Conservation (phyloP, 2,888 invertebrate species). For the Cosmopolites sordidus region DNA sequence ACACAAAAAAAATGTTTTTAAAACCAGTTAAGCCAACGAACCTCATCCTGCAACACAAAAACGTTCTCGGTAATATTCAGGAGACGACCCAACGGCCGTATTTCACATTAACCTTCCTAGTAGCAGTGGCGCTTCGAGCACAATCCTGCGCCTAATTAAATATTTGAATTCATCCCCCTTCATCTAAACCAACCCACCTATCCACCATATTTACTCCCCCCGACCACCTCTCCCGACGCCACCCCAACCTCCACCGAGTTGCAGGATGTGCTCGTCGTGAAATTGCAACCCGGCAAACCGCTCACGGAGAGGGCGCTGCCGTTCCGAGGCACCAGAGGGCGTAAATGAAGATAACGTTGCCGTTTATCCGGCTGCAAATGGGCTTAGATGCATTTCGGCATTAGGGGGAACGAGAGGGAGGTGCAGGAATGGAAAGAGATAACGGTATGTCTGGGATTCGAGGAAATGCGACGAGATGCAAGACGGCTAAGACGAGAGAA, state of each 20-base stretch:
- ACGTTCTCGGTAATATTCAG: too few species aligned
- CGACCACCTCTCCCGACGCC: neutral
- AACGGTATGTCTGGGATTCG: neutral
- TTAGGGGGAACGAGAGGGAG: slow-evolving; percentile 21
- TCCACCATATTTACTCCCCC: neutral
- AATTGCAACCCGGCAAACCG: neutral
- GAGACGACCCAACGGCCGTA: neutral
- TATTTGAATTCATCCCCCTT: slow-evolving; percentile 32
- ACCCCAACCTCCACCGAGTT: neutral
- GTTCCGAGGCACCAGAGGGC: slow-evolving; percentile 36
- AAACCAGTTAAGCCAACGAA: too few species aligned
- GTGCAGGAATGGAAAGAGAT: neutral
- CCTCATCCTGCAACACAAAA: too few species aligned
- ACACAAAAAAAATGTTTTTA: too few species aligned
- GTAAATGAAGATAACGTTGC: slow-evolving; percentile 47
- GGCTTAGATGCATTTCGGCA: slow-evolving; percentile 27
- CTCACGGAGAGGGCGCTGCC: neutral
- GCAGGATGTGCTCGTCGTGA: neutral
- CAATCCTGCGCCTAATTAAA: slow-evolving; percentile 33
- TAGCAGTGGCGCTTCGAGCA: neutral
- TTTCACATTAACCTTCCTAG: neutral
- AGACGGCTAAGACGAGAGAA: too few species aligned
- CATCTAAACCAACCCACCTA: neutral
- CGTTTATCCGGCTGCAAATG: slow-evolving; percentile 32
- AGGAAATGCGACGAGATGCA: neutral